Conservation (phyloP, 1,140 invertebrate species). For the Orchestia grillus region DNA sequence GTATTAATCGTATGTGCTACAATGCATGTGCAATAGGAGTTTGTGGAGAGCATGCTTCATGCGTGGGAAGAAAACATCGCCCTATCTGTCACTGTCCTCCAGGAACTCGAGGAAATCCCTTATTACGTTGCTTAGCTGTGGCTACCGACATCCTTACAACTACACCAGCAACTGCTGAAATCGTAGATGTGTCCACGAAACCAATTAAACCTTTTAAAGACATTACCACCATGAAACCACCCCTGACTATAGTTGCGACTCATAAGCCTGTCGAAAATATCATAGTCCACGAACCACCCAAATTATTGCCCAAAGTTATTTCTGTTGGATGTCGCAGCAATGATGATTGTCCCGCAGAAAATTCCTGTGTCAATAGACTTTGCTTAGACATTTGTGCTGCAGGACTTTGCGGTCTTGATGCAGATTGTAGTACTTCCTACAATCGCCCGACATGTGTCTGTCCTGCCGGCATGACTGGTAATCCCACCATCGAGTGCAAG, state of each 20-base stretch:
- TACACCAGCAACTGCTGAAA: background rate
- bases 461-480: conserved; percentile 82
- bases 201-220: background rate
- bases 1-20: conserved; percentile 73
- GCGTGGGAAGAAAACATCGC: conserved; percentile 66
- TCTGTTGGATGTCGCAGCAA: conserved; percentile 80
- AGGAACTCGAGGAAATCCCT: conserved; percentile 60
- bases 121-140: conserved; percentile 43
- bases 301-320: conserved; percentile 51
- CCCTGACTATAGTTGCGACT: background rate
- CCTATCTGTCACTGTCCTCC: conserved; percentile 61
- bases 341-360: conserved; percentile 77
- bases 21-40: conserved; percentile 82
- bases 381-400: conserved; percentile 84
- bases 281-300: background rate
- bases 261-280: conserved; percentile 45
- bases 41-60: conserved; percentile 71
- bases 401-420: conserved; percentile 79
- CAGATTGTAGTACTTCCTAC: conserved; percentile 84
- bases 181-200: conserved; percentile 65
- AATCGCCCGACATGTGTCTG: conserved; percentile 88
- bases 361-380: conserved; percentile 81
- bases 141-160: conserved; percentile 9
- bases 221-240: background rate
- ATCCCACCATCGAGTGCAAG: conserved; percentile 81